Percentiles rank a stretch among this genome's conserved stretches.
Conservation (phyloP, 2,113 vertebrate species). For the Callithrix jacchus region DNA sequence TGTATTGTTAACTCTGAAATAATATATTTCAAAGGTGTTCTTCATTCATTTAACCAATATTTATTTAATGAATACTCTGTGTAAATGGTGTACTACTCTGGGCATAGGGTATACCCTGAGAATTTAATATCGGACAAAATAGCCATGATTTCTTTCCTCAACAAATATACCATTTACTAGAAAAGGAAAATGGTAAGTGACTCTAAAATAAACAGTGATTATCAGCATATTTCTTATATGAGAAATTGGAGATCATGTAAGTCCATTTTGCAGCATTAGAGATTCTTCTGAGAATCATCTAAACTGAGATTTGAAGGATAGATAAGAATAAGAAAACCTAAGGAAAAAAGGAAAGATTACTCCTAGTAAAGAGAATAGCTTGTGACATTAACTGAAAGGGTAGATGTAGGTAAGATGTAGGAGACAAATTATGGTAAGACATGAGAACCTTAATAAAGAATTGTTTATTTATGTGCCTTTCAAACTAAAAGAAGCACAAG, state of each 20-base stretch:
- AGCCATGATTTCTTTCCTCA: not conserved
- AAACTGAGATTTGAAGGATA: not conserved
- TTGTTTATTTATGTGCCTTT: slow-evolving; percentile 20
- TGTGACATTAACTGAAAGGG: not conserved
- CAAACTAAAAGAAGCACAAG: not conserved
- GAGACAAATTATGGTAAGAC: not conserved
- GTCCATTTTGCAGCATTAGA: not conserved
- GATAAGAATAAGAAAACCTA: not conserved
- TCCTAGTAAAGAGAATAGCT: not conserved
- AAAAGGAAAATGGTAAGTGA: not conserved
- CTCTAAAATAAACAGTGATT: not conserved
- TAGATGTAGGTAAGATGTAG: not conserved
- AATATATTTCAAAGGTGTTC: not conserved
- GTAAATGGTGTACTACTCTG: not conserved
- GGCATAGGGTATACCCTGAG: not conserved
- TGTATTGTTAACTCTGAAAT: not conserved
- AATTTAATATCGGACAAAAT: not conserved
- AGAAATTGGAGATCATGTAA: not conserved
- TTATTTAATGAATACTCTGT: not conserved
- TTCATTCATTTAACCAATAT: not conserved
- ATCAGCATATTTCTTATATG: not conserved
- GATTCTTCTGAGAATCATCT: not conserved
- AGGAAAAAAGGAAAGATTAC: not conserved
- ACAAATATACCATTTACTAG: not conserved
- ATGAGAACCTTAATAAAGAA: not conserved